Evolutionary conservation across 2,888 invertebrate species (phyloP).

Genomic region (Cosmorhoe ocellata): DNA sequence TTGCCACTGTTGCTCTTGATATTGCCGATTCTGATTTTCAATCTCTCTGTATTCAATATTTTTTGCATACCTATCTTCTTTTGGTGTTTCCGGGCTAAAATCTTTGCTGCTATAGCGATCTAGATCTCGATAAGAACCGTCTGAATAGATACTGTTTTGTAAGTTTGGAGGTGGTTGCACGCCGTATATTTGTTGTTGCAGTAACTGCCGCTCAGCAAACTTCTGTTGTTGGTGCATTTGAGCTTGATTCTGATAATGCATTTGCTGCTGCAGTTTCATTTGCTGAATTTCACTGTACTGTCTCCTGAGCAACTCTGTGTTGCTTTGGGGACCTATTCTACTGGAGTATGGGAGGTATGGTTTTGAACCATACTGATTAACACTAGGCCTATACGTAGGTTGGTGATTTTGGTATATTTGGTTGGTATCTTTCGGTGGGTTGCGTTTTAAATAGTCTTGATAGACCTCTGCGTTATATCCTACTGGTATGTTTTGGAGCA

Average conservation of each 20-base stretch:
- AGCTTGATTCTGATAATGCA: constrained; percentile 85
- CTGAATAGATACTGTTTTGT: constrained; percentile 77
- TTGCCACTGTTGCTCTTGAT: constrained; percentile 70
- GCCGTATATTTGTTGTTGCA: constrained; percentile 84
- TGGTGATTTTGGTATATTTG: constrained; percentile 83
- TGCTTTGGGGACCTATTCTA: constrained; percentile 80
- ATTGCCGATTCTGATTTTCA: constrained; percentile 65
- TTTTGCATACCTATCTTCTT: constrained; percentile 62
- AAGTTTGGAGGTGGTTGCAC: constrained; percentile 76
- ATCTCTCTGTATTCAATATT: constrained; percentile 69
- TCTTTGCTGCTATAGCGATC: constrained; percentile 74
- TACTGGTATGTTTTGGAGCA: constrained; percentile 72
- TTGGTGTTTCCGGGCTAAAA: constrained; percentile 68
- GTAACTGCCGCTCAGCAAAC: constrained; percentile 83
- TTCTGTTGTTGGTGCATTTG: constrained; percentile 85
- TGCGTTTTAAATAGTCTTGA: constrained; percentile 79
- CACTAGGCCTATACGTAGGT: constrained; percentile 72
- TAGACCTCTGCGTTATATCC: constrained; percentile 84
- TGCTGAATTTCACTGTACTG: constrained; percentile 85
- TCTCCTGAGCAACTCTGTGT: constrained; percentile 82
- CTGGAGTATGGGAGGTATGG: constrained; percentile 78
- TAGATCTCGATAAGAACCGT: constrained; percentile 72
- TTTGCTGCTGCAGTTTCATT: constrained; percentile 84
- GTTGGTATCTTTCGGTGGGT: constrained; percentile 81
- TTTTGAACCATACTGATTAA: constrained; percentile 74